These are phyloP conservation scores for Menura novaehollandiae DNA, from an alignment of 2,113 vertebrate genomes.

Conservation along the genomic window DNA sequence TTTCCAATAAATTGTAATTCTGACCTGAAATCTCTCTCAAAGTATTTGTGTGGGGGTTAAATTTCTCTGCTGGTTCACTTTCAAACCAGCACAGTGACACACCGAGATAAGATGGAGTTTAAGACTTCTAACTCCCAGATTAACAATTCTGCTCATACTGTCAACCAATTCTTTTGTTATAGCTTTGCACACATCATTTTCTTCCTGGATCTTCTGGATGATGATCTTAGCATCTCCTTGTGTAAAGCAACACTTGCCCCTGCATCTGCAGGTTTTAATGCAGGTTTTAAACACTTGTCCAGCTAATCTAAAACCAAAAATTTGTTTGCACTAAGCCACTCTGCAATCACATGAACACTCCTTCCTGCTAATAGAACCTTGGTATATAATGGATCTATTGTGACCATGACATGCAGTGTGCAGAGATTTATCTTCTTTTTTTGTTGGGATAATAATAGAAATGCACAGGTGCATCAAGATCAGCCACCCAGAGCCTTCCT, in stretches of 20 bases:
- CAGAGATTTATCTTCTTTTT: background rate
- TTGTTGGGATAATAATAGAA: background rate
- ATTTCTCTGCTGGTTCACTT: too few species aligned
- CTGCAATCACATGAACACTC: background rate
- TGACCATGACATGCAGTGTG: background rate
- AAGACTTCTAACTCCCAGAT: background rate
- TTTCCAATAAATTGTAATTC: too few species aligned
- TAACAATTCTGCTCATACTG: background rate
- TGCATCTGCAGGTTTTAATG: background rate
- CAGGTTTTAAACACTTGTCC: background rate
- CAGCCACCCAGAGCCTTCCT: background rate
- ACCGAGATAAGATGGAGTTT: background rate
- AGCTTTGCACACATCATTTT: background rate
- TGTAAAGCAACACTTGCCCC: background rate
- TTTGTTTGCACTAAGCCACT: background rate
- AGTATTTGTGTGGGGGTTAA: too few species aligned
- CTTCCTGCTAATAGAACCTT: background rate
- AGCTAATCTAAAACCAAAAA: accelerated
- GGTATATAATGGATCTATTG: background rate
- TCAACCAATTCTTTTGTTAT: background rate
- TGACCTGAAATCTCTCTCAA: too few species aligned
- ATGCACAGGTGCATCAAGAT: background rate
- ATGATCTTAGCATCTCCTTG: background rate
- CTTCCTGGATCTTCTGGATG: background rate
- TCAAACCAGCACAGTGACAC: too few species aligned